Percentiles rank a stretch among this genome's conserved stretches.
Conservation (phyloP, 2,888 invertebrate genomes). For the Xanthorhoe spadicearia region DNA sequence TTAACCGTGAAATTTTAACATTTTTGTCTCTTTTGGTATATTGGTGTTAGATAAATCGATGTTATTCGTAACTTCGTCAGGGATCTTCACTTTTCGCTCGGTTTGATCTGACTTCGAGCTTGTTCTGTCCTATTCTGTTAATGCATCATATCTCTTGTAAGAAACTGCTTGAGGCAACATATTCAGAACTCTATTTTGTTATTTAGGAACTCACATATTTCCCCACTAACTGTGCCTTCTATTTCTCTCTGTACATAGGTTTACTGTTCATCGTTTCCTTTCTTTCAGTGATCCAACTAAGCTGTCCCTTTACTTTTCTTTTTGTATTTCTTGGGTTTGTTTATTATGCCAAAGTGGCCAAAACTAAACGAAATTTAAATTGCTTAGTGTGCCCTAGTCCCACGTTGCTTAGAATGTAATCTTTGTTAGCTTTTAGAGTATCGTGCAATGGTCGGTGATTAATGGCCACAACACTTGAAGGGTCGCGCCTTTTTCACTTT, state of each 20-base stretch:
- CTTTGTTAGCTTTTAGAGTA: conserved; percentile 52
- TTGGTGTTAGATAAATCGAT: conserved; percentile 61
- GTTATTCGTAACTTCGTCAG: conserved; percentile 56
- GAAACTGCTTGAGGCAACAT: not conserved
- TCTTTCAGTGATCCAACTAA: conserved; percentile 33
- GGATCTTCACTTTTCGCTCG: conserved; percentile 45
- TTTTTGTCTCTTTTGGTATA: conserved; percentile 58
- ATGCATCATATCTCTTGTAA: conserved; percentile 15
- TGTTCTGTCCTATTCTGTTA: conserved; percentile 17
- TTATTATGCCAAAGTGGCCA: conserved; percentile 51
- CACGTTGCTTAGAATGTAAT: conserved; percentile 54
- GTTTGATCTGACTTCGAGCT: conserved; percentile 32
- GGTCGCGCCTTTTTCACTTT: conserved; percentile 56
- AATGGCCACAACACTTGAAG: conserved; percentile 48
- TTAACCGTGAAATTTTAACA: conserved; percentile 59
- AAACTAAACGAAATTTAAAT: conserved; percentile 50
- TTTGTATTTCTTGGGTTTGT: conserved; percentile 34
- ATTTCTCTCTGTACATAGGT: conserved; percentile 75
- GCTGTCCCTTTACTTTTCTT: conserved; percentile 26
- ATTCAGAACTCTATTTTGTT: conserved; percentile 14
- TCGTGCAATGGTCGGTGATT: conserved; percentile 32
- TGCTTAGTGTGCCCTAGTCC: conserved; percentile 62
- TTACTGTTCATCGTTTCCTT: conserved; percentile 47
- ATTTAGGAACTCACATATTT: conserved; percentile 51
- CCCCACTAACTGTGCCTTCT: conserved; percentile 81